phyloP scores from a whole-genome alignment of 2,888 invertebrate species.

The Cotesia congregata region DNA sequence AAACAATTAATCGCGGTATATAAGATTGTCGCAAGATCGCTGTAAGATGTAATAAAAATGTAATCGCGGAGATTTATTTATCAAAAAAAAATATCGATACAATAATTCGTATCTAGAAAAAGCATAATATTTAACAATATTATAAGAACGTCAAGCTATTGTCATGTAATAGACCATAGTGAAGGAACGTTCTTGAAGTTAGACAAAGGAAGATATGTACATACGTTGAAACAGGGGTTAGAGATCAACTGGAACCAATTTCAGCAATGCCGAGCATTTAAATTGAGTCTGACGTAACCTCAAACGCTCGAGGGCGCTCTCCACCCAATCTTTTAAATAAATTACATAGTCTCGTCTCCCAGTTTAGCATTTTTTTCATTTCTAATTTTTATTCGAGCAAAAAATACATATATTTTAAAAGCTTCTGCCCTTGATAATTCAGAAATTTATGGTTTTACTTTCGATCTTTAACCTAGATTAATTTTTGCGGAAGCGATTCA shows the following conservation, averaged over 20 bases:
- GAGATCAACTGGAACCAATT: slow-evolving; percentile 63
- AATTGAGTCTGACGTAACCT: slow-evolving; percentile 60
- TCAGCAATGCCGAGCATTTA: slow-evolving; percentile 63
- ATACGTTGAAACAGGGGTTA: slow-evolving; percentile 23
- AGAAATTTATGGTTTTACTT: too few species aligned
- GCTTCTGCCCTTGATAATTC: too few species aligned
- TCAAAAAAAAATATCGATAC: too few species aligned
- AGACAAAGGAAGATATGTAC: slow-evolving; percentile 22
- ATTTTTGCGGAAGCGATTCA: too few species aligned
- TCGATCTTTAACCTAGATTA: too few species aligned
- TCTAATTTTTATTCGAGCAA: neutral
- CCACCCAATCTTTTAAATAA: neutral
- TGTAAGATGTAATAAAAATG: neutral
- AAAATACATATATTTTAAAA: too few species aligned
- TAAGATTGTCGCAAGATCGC: neutral
- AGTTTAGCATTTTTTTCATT: slow-evolving; percentile 1
- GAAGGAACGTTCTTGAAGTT: slow-evolving; percentile 21
- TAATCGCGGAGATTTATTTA: too few species aligned
- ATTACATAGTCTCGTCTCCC: slow-evolving; percentile 11
- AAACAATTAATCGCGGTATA: too few species aligned
- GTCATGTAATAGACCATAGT: neutral
- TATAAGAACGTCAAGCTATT: neutral
- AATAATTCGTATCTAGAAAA: too few species aligned
- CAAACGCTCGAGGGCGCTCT: slow-evolving; percentile 35
- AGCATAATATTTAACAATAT: too few species aligned